Conservation (phyloP, 2,888 invertebrate species). For the Nomada fucata region DNA sequence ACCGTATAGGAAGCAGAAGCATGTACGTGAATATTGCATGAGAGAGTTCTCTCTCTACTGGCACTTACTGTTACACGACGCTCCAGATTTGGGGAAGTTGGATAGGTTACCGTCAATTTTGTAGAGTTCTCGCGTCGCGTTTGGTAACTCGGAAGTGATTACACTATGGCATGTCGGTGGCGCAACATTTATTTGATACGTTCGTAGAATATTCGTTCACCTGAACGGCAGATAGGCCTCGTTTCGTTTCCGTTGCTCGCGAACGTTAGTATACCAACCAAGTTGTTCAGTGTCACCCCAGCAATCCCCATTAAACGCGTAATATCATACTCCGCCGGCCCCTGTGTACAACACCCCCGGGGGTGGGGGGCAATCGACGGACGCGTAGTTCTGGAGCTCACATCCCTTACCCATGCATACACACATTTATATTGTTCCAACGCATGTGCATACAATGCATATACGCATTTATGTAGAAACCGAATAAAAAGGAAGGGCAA, state of each 20-base stretch:
- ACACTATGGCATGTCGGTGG: conserved; percentile 65
- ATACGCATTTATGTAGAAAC: no score
- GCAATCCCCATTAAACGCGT: no score
- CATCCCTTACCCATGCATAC: no score
- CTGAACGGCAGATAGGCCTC: conserved; percentile 35
- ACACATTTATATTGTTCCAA: no score
- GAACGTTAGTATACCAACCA: no score
- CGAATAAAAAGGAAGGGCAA: no score
- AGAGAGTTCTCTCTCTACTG: conserved; percentile 24
- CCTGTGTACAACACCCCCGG: no score
- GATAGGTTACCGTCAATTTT: conserved; percentile 65
- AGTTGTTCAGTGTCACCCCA: no score
- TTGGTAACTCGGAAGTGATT: conserved; percentile 73
- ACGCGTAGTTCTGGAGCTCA: no score
- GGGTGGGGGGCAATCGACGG: no score
- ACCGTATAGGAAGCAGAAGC: conserved; percentile 19
- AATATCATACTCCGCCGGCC: no score
- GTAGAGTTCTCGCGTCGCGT: conserved; percentile 59
- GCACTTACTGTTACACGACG: conserved; percentile 64
- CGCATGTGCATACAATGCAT: no score
- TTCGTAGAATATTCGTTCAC: conserved; percentile 58
- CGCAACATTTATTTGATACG: conserved; percentile 66
- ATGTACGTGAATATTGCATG: conserved; percentile 58
- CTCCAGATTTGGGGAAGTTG: conserved; percentile 66
- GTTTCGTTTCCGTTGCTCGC: conserved; percentile 11